Evolutionary conservation across 2,113 vertebrate genomes (phyloP).

Genomic region (Glaucidium brasilianum): DNA sequence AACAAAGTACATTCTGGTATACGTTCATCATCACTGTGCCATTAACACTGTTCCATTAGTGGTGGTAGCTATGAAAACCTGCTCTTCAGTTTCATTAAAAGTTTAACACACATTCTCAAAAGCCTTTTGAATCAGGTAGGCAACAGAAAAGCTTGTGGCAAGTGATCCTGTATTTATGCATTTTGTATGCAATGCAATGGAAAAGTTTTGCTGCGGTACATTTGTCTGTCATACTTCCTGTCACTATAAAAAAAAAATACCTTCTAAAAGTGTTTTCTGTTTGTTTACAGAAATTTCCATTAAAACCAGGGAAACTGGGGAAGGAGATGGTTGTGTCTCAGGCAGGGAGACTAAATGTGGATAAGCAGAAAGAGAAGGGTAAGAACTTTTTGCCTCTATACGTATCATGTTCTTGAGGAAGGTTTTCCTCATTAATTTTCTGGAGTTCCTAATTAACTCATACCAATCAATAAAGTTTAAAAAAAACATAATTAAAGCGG

Average conservation of each 20-base stretch:
- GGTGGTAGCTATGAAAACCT: not conserved
- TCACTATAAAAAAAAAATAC: not conserved
- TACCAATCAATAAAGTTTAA: not conserved
- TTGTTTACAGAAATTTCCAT: not conserved
- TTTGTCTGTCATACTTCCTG: not conserved
- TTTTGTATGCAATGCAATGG: not conserved
- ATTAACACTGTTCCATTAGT: not conserved
- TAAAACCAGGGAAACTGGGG: not conserved
- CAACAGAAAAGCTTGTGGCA: not conserved
- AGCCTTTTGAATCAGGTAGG: not conserved
- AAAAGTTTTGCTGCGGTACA: not conserved
- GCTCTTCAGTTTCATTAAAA: not conserved
- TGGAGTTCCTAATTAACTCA: not conserved
- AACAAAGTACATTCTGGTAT: not conserved
- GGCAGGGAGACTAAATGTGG: not conserved
- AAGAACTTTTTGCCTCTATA: not conserved
- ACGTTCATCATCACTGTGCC: not conserved
- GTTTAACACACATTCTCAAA: not conserved
- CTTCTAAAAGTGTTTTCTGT: not conserved
- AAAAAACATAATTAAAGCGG: not conserved
- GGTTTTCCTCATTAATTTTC: not conserved
- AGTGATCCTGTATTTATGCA: not conserved
- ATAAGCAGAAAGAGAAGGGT: not conserved
- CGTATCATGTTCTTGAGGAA: not conserved
- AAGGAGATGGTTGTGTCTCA: not conserved